Evolutionary conservation across 2,888 invertebrate genomes (phyloP).

Genomic region (Drosophila macrospina): DNA sequence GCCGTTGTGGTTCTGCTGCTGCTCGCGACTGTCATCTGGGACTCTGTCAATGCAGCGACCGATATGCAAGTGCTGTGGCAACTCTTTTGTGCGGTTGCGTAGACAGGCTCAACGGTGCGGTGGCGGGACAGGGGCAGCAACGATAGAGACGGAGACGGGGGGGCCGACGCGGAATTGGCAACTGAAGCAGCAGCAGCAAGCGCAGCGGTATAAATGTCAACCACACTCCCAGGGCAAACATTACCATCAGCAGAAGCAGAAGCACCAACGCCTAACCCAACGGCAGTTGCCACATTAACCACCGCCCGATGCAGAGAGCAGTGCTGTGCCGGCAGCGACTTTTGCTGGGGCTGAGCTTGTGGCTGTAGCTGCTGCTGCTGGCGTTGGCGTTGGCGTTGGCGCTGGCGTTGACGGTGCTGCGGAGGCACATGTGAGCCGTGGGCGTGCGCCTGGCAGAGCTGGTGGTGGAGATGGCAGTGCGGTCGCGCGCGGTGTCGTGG

Average conservation of each 20-base stretch:
- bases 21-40: conserved; percentile 74
- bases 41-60: conserved; percentile 78
- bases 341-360: conserved; percentile 17
- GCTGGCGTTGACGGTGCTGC: conserved; percentile 39
- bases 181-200: conserved; percentile 55
- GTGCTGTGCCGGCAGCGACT: conserved; percentile 35
- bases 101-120: conserved; percentile 79
- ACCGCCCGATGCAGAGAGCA: conserved; percentile 67
- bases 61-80: conserved; percentile 76
- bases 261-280: conserved; percentile 56
- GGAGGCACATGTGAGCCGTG: conserved; percentile 21
- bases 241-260: conserved; percentile 35
- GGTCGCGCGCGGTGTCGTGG: conserved; percentile 66
- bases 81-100: conserved; percentile 84
- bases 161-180: conserved; percentile 25
- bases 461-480: conserved; percentile 66
- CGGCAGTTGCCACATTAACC: conserved; percentile 71
- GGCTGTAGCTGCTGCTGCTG: conserved; percentile 32
- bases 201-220: conserved; percentile 71
- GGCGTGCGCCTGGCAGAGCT: conserved; percentile 32
- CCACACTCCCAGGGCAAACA: conserved; percentile 59
- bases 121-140: conserved; percentile 52
- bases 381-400: conserved; percentile 36
- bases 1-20: conserved; percentile 54
- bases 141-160: conserved; percentile 24